Evolutionary conservation across 2,113 vertebrate genomes (phyloP), one percentile per base, ranked within the genome.

Genomic region (Onychorhynchus coronatus): DNA sequence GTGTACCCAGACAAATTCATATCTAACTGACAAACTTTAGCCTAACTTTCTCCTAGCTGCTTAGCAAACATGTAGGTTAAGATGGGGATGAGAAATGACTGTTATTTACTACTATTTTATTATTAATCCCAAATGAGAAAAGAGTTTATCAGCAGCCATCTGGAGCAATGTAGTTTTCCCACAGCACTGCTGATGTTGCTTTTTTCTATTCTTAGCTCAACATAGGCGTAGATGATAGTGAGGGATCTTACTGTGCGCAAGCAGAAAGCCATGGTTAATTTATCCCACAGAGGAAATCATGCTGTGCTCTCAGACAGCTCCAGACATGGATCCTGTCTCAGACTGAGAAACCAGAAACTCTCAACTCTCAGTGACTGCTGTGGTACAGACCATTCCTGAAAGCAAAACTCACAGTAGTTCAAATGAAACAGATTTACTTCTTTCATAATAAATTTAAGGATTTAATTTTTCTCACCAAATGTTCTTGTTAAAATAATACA

Each of bases 171-270:
- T 39, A 81, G 47, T 93, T 97, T 97, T 97, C 96, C 94, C 96
- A 97, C 95, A 96, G 92, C 80, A 78, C 42, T 96, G 96, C 95
- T 97, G 95, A 96, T 89, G 91, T 67, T 93, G 96, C 94, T 92
- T 84, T 97, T 96, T 96, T 96, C 96, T 97, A 97, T 97, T 97
- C 95, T 97, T 97, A 96, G 92, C 92, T 84, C 83, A 59, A 31
- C 83, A 89, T 11, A 91, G 58, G 94, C 79, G 42, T 56, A 92
- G 95, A 97, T 92, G 83, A 97, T 80, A 96, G 96, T 0, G 8
- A 94, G 61, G 55, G 80, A 77, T 86, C 96, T 96, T 79, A 31
- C 95, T 94, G 95, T 95, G 95, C 56, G 25, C 63, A 85, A 90
- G 85, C 79, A 95, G 72, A 94, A 94, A 95, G 92, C 91, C 79